Evolutionary conservation across 2,797 vertebrate genomes (phyloP).

Genomic region (Manis javanica): DNA sequence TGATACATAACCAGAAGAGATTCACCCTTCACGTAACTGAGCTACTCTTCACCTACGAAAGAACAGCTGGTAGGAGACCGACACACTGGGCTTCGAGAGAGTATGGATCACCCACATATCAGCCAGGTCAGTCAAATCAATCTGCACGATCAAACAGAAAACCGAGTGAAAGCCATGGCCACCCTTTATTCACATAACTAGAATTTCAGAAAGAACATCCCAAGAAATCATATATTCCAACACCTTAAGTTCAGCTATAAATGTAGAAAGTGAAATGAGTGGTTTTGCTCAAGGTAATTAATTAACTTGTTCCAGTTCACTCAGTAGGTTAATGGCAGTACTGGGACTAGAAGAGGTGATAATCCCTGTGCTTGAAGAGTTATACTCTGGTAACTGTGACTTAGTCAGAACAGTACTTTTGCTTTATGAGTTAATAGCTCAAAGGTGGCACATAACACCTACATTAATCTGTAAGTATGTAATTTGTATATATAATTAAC

Average conservation of each 20-base stretch:
- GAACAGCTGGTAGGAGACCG: neutral
- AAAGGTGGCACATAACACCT: neutral
- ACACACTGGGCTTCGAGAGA: neutral
- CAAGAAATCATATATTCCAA: neutral
- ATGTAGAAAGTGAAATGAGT: neutral
- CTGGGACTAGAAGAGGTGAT: neutral
- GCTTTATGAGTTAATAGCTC: neutral
- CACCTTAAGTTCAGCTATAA: neutral
- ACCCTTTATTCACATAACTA: neutral
- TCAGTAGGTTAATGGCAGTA: neutral
- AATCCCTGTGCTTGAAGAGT: neutral
- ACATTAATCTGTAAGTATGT: neutral
- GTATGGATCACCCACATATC: rapidly evolving
- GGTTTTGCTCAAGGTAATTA: neutral
- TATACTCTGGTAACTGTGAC: neutral
- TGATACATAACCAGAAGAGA: neutral
- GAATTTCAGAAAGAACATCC: neutral
- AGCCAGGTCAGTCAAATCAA: neutral
- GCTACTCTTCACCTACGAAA: neutral
- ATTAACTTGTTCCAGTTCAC: neutral
- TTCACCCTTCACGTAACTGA: neutral
- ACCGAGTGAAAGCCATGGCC: neutral
- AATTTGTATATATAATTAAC: neutral
- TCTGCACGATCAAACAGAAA: neutral
- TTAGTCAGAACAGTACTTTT: neutral